Base-by-base conservation (phyloP, 2,888 invertebrate genomes). In the Tricholauxania praeusta region DNA sequence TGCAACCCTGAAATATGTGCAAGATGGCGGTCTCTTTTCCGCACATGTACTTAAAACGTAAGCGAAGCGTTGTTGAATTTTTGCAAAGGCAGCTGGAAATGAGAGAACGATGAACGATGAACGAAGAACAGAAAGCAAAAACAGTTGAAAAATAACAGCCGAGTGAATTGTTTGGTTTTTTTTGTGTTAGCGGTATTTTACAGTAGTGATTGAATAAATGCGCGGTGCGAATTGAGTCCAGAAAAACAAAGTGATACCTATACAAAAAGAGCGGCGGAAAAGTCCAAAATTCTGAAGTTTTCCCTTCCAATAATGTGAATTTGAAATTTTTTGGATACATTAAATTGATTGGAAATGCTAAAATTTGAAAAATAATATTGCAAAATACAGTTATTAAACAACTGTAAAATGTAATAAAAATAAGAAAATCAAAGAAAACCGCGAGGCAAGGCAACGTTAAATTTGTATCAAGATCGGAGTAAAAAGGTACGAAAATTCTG, bases 81-180 rank as follows among this genome's bases (percentile, higher is more conserved):
- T 28, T 2, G 28, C 28, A 28, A 4, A 28, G 28, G 28, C 28
- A 28, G 28, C 28, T 28, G 28, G 28, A 28, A 28, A 28, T 28
- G 28, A 28, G 28, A 3, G 28, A 28, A 28, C 28, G 28, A 28
- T 28, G 28, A 28, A n/a, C n/a, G n/a, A n/a, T n/a, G n/a, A n/a
- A n/a, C n/a, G n/a, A n/a, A n/a, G n/a, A n/a, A n/a, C 3, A 28
- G 28, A 28, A 28, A 4, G 28, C 28, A 4, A 28, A 28, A 28
- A 28, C 28, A 68, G 57, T 59, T 28, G 49, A 59, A 51, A 64
- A 68, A 52, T 69, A 60, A 22, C 69, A 69, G 60, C 62, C 62
- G 69, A 60, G 14, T 5, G 12, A 60, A 19, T 52, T 22, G 47
- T 52, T 32, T 69, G 19, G 60, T 69, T 4, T 69, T n/a, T n/a